Base-by-base conservation (phyloP, 2,888 invertebrate species). In the Isoperla grammatica region DNA sequence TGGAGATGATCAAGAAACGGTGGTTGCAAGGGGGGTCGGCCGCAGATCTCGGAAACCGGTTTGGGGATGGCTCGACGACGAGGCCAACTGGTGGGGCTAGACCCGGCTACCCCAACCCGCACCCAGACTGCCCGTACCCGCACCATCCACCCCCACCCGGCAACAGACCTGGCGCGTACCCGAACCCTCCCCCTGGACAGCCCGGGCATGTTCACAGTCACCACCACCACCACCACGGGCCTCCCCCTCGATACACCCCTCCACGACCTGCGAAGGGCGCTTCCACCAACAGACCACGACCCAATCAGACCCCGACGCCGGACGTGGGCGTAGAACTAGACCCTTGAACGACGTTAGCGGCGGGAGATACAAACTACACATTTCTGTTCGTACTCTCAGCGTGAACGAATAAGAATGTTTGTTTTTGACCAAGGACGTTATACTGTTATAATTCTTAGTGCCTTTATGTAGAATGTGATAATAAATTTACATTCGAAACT, bases 1-100 rank as follows among this genome's bases (percentile, higher is more conserved):
- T 81, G 0, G 76, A 78, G 61, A 81, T 81, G 68, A 72, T 82
- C 50, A 74, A 74, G 57, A 74, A 73, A 1, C 73, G 77, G 1
- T 78, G 82, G 71, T 19, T 46, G 42, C 15, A 22, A 9, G 40
- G 17, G 22, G 22, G 23, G 12, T 22, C 42, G 20, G 19, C 49
- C 2, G 39, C 13, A 4, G 42, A 39, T 17, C 35, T 61, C 4
- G 20, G 35, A 4, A 61, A 57, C 19, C 40, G 60, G 13, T 60
- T 60, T 40, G 60, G 56, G 1, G 56, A 29, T n/a, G 54, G 20
- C 11, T n/a, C n/a, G n/a, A 29, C 29, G 29, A 29, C 29, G 71
- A 19, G 39, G 29, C 15, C 43, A 9, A 39, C 29, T 20, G 22
- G 23, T 6, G 22, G 39, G 20, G 12, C 49, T 5, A 22, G 60